Conservation (phyloP, 2,888 invertebrate genomes). For the Agrilus biguttatus region DNA sequence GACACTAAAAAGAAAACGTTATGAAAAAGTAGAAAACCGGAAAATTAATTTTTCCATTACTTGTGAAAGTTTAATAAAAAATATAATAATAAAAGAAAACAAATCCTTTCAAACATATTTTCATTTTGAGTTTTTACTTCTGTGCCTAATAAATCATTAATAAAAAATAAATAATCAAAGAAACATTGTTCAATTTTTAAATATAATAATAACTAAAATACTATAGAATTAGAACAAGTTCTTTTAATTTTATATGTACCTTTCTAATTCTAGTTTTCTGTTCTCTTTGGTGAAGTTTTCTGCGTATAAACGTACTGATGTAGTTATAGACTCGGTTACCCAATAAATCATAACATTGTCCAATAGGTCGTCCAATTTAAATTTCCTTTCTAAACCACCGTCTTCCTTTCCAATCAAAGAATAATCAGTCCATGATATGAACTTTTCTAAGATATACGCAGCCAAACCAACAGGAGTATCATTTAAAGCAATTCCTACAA, state of each 20-base stretch:
- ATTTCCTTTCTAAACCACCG: conserved; percentile 52
- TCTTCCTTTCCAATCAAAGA: conserved; percentile 37
- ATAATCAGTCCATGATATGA: conserved; percentile 57
- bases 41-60: too few relatives aligned
- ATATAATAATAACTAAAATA: too few relatives aligned
- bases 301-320: conserved; percentile 60
- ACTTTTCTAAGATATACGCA: conserved; percentile 83
- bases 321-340: conserved; percentile 55
- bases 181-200: too few relatives aligned
- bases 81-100: too few relatives aligned
- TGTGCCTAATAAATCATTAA: too few relatives aligned
- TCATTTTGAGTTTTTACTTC: too few relatives aligned
- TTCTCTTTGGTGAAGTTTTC: conserved; percentile 38
- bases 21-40: background rate
- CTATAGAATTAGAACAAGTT: too few relatives aligned
- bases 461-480: conserved; percentile 78
- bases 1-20: conserved; percentile 35
- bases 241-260: too few relatives aligned
- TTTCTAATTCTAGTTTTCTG: conserved; percentile 8
- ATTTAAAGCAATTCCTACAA: conserved; percentile 48
- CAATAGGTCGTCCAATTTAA: conserved; percentile 54
- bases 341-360: conserved; percentile 79
- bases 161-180: too few relatives aligned
- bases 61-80: too few relatives aligned
- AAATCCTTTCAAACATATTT: too few relatives aligned